Percentiles rank a stretch among this genome's conserved stretches.
These are phyloP conservation scores for Epizoanthus rinbou DNA, from an alignment of 92 coral and sea anemone species.

Conservation along the genomic window DNA sequence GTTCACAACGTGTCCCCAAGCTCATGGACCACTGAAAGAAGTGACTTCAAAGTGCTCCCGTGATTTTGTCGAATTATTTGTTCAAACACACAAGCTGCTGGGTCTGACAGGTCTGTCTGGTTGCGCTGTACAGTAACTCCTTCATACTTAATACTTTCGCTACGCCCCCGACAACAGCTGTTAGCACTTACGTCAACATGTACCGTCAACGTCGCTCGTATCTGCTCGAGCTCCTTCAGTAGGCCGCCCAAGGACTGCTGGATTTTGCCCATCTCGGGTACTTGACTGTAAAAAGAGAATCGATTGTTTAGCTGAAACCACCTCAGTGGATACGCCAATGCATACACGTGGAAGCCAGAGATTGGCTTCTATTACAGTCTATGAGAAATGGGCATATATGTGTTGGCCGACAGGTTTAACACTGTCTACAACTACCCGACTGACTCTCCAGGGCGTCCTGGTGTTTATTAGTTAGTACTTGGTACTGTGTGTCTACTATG, in stretches of 20 bases:
- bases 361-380: too few relatives aligned
- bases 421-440: neutral
- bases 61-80: neutral
- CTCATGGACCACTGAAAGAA: too few relatives aligned
- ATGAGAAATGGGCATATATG: too few relatives aligned
- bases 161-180: too few relatives aligned
- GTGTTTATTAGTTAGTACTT: constrained; percentile 81
- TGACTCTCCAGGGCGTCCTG: constrained; percentile 65
- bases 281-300: constrained; percentile 46
- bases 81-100: too few relatives aligned
- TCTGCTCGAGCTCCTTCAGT: constrained; percentile 83
- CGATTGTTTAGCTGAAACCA: too few relatives aligned
- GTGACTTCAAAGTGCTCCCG: neutral
- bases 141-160: too few relatives aligned
- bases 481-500: constrained; percentile 35
- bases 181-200: constrained; percentile 72
- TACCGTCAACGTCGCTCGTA: constrained; percentile 87
- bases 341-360: too few relatives aligned
- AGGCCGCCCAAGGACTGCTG: constrained; percentile 66
- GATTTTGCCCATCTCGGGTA: constrained; percentile 57
- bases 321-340: too few relatives aligned
- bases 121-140: too few relatives aligned
- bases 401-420: constrained; percentile 42
- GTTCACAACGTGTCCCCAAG: too few relatives aligned
- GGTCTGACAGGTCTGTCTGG: too few relatives aligned